Conservation (phyloP, 1,140 invertebrate genomes). For the Cheumatopsyche charites region DNA sequence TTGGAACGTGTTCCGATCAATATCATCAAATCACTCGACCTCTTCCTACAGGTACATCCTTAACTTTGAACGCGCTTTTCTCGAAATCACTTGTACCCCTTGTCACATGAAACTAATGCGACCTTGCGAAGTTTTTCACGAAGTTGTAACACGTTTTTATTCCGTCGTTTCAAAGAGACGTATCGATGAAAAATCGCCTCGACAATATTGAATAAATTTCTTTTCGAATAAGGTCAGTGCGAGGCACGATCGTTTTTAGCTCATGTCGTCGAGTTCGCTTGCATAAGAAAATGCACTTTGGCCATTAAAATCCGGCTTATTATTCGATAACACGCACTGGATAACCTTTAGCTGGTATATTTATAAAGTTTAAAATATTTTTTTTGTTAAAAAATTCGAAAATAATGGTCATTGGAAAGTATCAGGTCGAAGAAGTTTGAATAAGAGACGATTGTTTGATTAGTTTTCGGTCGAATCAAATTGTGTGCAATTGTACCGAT, state of each 20-base stretch:
- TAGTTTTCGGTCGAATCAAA: no score
- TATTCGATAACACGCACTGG: background rate
- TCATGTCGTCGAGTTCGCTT: background rate
- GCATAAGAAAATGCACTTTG: constrained; percentile 8
- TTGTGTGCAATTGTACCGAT: no score
- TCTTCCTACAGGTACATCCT: no score
- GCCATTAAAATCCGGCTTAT: constrained; percentile 17
- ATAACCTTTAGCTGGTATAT: background rate
- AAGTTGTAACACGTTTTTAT: background rate
- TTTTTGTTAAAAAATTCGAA: no score
- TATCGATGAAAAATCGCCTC: background rate
- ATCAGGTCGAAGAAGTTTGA: no score
- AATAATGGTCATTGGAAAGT: no score
- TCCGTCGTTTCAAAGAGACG: background rate
- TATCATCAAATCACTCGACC: no score
- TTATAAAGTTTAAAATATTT: no score
- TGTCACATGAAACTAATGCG: background rate
- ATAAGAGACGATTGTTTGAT: no score
- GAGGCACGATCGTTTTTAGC: background rate
- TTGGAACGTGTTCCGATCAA: no score
- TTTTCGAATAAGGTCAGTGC: constrained; percentile 16
- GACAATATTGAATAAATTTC: constrained; percentile 10
- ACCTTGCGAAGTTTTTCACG: constrained; percentile 1
- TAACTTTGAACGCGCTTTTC: no score
- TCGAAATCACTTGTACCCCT: no score